Conservation (phyloP, 2,113 vertebrate genomes). For the Gallinago media region DNA sequence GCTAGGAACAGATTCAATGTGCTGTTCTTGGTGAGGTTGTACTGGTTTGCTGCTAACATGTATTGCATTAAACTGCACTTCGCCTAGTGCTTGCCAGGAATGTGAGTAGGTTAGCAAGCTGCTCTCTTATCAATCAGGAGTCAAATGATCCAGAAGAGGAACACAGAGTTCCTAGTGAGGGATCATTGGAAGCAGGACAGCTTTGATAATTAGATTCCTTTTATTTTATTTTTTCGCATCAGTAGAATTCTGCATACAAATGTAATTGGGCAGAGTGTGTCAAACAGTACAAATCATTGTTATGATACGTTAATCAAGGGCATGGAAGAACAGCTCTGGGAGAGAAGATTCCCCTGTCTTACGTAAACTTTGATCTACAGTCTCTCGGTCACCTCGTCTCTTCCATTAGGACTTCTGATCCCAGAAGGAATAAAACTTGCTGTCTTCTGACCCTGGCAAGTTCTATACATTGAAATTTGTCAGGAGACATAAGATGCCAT, state of each 20-base stretch:
- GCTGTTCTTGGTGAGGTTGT: not conserved
- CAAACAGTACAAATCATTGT: slow-evolving; percentile 10
- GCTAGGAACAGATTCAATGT: not conserved
- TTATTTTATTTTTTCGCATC: slow-evolving; percentile 12
- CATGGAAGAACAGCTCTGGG: not conserved
- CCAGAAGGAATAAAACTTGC: slow-evolving; percentile 1
- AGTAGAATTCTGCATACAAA: slow-evolving; percentile 23
- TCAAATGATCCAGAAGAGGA: slow-evolving; percentile 17
- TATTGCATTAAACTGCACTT: not conserved
- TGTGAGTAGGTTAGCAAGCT: slow-evolving; percentile 3
- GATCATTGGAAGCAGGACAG: slow-evolving; percentile 3
- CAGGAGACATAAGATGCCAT: not conserved
- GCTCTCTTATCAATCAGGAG: slow-evolving; percentile 25
- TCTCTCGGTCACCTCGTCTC: slow-evolving; percentile 31
- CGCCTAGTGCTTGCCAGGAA: not conserved
- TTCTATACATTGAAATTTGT: not conserved
- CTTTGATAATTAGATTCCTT: slow-evolving; percentile 3
- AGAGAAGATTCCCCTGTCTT: slow-evolving; percentile 11
- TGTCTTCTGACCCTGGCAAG: not conserved
- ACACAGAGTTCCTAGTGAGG: not conserved
- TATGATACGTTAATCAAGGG: slow-evolving; percentile 1
- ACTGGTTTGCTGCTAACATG: not conserved
- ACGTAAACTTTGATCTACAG: slow-evolving; percentile 26
- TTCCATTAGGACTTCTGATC: slow-evolving; percentile 42
- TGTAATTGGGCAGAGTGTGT: not conserved